Evolutionary conservation across 2,888 invertebrate species (phyloP).

Genomic region (Trichogramma dendrolimi): DNA sequence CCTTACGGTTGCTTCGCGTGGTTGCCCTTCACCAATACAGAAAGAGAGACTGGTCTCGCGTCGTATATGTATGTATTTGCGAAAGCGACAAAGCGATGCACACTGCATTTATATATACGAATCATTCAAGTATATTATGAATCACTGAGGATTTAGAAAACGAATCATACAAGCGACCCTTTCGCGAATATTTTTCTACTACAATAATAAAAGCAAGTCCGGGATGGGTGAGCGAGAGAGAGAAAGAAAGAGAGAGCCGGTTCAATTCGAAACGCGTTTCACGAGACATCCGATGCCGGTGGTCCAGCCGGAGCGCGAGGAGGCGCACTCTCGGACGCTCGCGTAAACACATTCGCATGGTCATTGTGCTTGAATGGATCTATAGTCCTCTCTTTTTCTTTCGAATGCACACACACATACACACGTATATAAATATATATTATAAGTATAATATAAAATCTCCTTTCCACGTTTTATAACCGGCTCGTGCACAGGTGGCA

Average conservation of each 20-base stretch:
- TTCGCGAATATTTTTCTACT: too few species aligned
- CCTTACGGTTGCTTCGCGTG: too few species aligned
- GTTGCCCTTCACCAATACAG: too few species aligned
- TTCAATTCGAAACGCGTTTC: slow-evolving; percentile 46
- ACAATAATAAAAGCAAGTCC: too few species aligned
- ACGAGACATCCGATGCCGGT: slow-evolving; percentile 36
- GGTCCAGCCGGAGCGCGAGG: slow-evolving; percentile 40
- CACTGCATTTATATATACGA: background rate
- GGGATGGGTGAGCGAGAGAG: slow-evolving; percentile 7
- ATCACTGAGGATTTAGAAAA: slow-evolving; percentile 9
- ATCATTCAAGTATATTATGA: slow-evolving; percentile 9
- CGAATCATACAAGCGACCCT: too few species aligned
- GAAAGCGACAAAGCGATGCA: too few species aligned
- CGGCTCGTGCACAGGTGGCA: slow-evolving; percentile 48
- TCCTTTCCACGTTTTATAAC: slow-evolving; percentile 22
- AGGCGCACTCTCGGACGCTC: slow-evolving; percentile 41
- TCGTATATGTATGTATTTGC: too few species aligned
- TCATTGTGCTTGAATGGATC: slow-evolving; percentile 18
- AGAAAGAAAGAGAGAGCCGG: slow-evolving; percentile 30
- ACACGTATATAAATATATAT: slow-evolving; percentile 37
- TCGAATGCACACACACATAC: slow-evolving; percentile 8
- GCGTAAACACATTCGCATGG: slow-evolving; percentile 23
- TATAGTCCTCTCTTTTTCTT: slow-evolving; percentile 24
- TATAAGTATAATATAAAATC: slow-evolving; percentile 16
- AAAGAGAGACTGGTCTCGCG: too few species aligned